Evolutionary conservation across 1,140 invertebrate genomes (phyloP).

Genomic region (Nylanderia fulva): DNA sequence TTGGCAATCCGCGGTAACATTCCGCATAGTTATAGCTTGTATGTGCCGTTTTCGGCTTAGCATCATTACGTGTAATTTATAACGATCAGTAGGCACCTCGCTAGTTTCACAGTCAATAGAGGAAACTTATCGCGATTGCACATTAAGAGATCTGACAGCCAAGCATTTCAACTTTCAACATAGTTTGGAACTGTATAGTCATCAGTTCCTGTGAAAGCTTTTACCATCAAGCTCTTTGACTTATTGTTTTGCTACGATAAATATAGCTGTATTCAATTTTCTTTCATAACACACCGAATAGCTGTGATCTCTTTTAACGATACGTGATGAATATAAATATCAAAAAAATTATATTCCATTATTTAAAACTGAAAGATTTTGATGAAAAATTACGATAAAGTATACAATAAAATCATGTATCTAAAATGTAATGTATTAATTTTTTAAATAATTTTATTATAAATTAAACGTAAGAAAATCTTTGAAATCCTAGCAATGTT

Average conservation of each 20-base stretch:
- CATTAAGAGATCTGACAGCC: background rate
- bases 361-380: too few relatives aligned
- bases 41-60: constrained; percentile 16
- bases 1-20: constrained; percentile 30
- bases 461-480: too few relatives aligned
- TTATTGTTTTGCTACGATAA: background rate
- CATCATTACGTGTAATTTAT: constrained; percentile 39
- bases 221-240: background rate
- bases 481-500: background rate
- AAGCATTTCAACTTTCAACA: constrained; percentile 9
- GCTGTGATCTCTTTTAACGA: background rate
- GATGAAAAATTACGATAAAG: background rate
- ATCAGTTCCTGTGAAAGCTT: background rate
- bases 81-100: background rate
- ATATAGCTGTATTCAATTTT: background rate
- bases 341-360: background rate
- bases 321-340: background rate
- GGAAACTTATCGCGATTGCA: constrained; percentile 4
- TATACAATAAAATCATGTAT: too few relatives aligned
- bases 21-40: constrained; percentile 14
- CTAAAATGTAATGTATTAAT: background rate
- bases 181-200: background rate
- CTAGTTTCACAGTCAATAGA: constrained; percentile 2
- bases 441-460: background rate
- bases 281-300: background rate